Evolutionary conservation across 1,140 invertebrate genomes (phyloP), one percentile per base, ranked within the genome.

Genomic region (Scaptomyza pallida): DNA sequence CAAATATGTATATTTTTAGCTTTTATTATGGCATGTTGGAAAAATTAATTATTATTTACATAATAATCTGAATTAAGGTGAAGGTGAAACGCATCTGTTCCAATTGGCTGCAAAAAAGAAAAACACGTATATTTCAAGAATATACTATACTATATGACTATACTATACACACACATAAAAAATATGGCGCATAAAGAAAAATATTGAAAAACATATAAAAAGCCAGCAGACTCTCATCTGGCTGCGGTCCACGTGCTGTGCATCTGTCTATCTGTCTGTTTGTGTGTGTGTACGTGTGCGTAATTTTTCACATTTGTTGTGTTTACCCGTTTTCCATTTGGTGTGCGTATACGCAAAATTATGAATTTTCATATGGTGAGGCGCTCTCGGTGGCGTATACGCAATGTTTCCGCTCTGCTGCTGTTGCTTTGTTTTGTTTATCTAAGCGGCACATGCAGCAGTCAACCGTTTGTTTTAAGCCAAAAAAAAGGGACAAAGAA

Each of bases 41-140:
- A 77, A 83, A 69, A 78, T 78, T 5, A 83, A 82, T 83, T 83
- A 85, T 71, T 79, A 85, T 79, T 75, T 75, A 79, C 75, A 83
- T 69, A 85, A 79, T 79, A 79, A 63, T 82, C 59, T 71, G 70
- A 81, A 88, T 81, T 88, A 86, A 88, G 81, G 78, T 79, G 82
- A 86, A 86, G 81, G 81, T 86, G 77, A 88, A 74, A 69, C 73
- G 77, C 73, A 81, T 80, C 70, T 81, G 77, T 77, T 80, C 77
- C 64, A 64, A 70, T 41, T 43, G 60, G 52, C 21, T 41, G 50
- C 16, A 72, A 72, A 63, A n/a, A 50, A 62, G 33, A 43, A 55
- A 60, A 72, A 72, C 55, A 43, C 30, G 57, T 72, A 69, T 45
- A 59, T 57, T 45, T 57, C 17, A 65, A 37, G 30, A 71, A 65